These are phyloP conservation scores for Ictalurus furcatus DNA, from an alignment of 2,113 vertebrate species.

Conservation along the genomic window DNA sequence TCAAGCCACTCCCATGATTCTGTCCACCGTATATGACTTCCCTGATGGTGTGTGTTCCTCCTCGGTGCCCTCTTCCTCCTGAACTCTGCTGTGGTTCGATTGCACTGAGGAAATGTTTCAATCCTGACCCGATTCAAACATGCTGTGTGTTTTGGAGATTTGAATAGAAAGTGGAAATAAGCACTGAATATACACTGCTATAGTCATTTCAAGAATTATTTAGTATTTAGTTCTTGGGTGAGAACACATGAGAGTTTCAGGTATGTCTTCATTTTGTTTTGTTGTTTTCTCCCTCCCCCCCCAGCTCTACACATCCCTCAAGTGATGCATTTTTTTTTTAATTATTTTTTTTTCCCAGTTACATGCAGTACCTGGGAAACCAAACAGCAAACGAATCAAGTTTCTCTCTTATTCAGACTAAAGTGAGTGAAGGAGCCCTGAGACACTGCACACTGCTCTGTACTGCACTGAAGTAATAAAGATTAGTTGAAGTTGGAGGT, in stretches of 20 bases:
- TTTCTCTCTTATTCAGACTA: neutral
- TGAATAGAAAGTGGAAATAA: neutral
- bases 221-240: too few species aligned
- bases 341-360: neutral
- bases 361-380: too few species aligned
- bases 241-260: neutral
- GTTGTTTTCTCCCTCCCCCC: too few species aligned
- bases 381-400: neutral
- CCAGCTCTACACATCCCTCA: neutral
- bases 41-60: too few species aligned
- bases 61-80: neutral
- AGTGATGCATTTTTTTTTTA: neutral
- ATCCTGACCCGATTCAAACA: neutral
- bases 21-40: too few species aligned
- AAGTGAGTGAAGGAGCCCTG: too few species aligned
- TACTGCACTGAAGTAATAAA: neutral
- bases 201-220: too few species aligned
- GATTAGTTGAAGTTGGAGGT: neutral
- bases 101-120: too few species aligned
- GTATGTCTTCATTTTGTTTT: neutral
- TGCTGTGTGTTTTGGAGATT: neutral
- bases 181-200: neutral
- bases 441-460: too few species aligned
- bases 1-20: too few species aligned
- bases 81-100: neutral